These are phyloP conservation scores for Isurus oxyrinchus DNA, from an alignment of 2,113 vertebrate species.

Conservation along the genomic window DNA sequence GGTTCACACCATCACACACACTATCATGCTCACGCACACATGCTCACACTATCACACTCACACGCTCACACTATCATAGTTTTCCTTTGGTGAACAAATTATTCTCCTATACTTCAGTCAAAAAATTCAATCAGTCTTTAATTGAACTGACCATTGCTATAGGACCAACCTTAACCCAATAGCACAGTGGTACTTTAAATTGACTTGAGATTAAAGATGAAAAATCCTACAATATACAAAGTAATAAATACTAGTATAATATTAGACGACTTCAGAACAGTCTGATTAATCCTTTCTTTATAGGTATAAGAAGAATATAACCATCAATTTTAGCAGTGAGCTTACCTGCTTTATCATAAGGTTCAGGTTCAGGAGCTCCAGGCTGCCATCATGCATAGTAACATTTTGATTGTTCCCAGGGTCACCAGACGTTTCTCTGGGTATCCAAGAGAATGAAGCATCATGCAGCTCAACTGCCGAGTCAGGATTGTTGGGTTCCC, in stretches of 20 bases:
- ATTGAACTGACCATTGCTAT: background rate
- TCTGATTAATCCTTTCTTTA: background rate
- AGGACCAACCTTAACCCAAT: background rate
- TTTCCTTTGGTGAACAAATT: too few species aligned
- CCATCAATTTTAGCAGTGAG: background rate
- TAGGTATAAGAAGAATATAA: background rate
- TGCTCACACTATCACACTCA: too few species aligned
- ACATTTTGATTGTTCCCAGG: background rate
- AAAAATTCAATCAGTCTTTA: background rate
- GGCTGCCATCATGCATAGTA: slow-evolving; percentile 44
- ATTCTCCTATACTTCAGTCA: too few species aligned
- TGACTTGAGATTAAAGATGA: background rate
- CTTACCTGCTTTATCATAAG: slow-evolving; percentile 71
- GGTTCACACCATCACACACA: too few species aligned
- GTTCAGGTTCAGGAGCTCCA: slow-evolving; percentile 64
- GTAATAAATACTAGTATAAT: background rate
- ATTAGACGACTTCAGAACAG: background rate
- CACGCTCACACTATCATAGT: too few species aligned
- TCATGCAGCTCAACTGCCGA: slow-evolving; percentile 61
- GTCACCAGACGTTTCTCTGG: background rate
- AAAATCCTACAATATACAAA: background rate
- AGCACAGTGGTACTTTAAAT: background rate
- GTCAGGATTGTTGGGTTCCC: slow-evolving; percentile 51
- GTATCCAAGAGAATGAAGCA: slow-evolving; percentile 75
- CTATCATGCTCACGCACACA: too few species aligned